Base-by-base conservation (phyloP, 2,888 invertebrate species). In the Heliconius cydno region DNA sequence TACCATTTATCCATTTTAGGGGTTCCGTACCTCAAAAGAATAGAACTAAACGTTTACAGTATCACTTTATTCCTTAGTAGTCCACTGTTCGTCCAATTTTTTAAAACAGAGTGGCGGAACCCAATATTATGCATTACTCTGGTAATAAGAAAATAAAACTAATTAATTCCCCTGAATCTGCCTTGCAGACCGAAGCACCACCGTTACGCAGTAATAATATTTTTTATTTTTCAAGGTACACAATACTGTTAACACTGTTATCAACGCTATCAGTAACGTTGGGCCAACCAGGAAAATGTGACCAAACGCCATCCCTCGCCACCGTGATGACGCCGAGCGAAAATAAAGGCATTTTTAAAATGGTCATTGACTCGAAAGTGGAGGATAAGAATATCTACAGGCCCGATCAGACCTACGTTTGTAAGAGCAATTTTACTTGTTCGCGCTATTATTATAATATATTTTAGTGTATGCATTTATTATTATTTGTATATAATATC, bases 381-480 rank as follows among this genome's bases (percentile, higher is more conserved):
- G 82, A 84, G 41, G 85, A 85, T 19, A 86, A 83, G 1, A 84
- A 86, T 15, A 85, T 84, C 7, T 94, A 91, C 70, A 87, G 90
- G 6, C 90, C 92, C 0, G 91, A 89, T 77, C 94, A 94, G 84
- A 94, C 94, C 10, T 94, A 94, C 83, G 90, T 92, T 81, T 88
- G 94, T 94, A 88, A 90, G 94, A 84, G 79, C 19, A 41, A 19
- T 25, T 66, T 30, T 46, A 46, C 25, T 65, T 70, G 25, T 65
- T 63, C 5, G 25, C 28, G 19, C 12, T 30, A 9, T n/a, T 60
- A 73, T 60, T 34, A n/a, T 15, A 46, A 15, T 46, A 15, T 46
- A 46, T 46, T 5, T 46, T 46, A 19, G 5, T 15, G 5, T 46
- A 22, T 52, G 2, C 7, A 52, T 52, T 52, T 52, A 52, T 22